Evolutionary conservation across 2,797 vertebrate species (phyloP).

Genomic region (Dicrostonyx torquatus): DNA sequence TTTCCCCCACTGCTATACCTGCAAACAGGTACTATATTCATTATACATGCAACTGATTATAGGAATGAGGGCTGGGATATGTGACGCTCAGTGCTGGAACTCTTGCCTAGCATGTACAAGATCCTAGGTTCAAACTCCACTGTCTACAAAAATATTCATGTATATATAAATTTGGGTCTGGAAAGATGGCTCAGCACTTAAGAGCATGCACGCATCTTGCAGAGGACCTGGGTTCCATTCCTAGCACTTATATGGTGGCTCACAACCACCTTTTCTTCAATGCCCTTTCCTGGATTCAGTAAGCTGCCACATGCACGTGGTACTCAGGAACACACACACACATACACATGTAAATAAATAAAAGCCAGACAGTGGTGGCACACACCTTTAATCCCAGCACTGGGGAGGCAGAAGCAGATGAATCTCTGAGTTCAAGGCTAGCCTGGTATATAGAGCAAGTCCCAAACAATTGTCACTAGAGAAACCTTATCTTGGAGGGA

Average conservation of each 20-base stretch:
- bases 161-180: background rate
- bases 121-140: background rate
- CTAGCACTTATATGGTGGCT: background rate
- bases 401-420: background rate
- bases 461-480: background rate
- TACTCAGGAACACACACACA: background rate
- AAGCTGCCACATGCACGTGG: background rate
- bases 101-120: background rate
- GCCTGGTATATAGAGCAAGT: background rate
- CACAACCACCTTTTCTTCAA: background rate
- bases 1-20: background rate
- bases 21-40: background rate
- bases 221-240: background rate
- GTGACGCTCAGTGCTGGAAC: background rate
- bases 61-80: background rate
- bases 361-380: background rate
- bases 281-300: background rate
- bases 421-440: background rate
- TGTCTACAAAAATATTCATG: background rate
- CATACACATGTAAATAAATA: background rate
- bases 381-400: background rate
- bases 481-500: background rate
- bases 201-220: background rate
- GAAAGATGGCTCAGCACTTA: background rate
- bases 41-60: background rate